Conservation (phyloP, 2,888 invertebrate species). For the Pandemis cinnamomeana region DNA sequence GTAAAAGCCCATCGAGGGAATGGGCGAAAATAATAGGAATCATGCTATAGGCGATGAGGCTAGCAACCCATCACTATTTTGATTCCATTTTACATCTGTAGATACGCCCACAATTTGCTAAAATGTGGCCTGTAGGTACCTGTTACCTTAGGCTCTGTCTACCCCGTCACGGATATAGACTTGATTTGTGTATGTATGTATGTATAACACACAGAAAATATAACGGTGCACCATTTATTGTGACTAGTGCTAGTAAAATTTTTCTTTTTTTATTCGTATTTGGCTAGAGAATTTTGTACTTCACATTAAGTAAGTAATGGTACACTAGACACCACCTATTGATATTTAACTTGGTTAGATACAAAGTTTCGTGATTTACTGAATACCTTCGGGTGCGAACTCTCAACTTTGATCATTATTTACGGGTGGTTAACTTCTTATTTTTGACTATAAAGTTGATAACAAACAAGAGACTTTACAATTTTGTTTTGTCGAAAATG, state of each 20-base stretch:
- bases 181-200: too few relatives aligned
- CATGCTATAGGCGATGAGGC: too few relatives aligned
- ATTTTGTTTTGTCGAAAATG: not conserved
- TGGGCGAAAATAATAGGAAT: too few relatives aligned
- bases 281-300: not conserved
- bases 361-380: conserved; percentile 7
- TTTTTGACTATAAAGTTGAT: conserved; percentile 3
- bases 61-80: too few relatives aligned
- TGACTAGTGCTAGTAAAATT: not conserved
- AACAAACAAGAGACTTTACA: not conserved
- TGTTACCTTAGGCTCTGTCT: too few relatives aligned
- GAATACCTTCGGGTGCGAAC: conserved; percentile 7
- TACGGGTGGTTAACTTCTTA: conserved; percentile 5
- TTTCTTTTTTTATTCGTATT: not conserved
- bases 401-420: conserved; percentile 15
- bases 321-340: not conserved
- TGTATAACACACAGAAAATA: too few relatives aligned
- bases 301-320: not conserved
- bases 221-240: not conserved
- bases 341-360: not conserved
- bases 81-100: too few relatives aligned
- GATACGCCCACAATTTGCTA: too few relatives aligned
- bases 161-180: too few relatives aligned
- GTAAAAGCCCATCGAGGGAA: too few relatives aligned
- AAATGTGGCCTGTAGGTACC: too few relatives aligned